phyloP scores from a whole-genome alignment of 2,113 vertebrate species.

The Cheirogaleus medius region DNA sequence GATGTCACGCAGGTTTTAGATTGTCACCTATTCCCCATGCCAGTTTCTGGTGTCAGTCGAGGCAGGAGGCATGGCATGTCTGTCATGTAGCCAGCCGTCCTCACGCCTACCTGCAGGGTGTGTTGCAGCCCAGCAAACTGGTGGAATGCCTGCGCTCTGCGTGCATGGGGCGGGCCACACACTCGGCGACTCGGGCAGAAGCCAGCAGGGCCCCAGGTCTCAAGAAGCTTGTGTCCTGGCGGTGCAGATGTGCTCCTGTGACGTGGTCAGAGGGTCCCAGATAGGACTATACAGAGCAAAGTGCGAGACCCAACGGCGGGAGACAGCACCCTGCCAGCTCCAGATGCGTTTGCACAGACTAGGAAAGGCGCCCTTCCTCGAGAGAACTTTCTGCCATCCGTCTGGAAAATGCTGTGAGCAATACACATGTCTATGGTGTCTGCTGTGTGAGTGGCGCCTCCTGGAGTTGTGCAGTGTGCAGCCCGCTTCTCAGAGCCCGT shows the following conservation, averaged over 20 bases:
- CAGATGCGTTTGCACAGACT: neutral
- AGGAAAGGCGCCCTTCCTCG: neutral
- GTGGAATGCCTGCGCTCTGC: neutral
- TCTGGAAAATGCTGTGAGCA: neutral
- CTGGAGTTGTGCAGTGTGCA: neutral
- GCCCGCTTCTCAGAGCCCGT: neutral
- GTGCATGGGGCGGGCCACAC: fast-evolving
- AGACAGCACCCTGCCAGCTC: neutral
- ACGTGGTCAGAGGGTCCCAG: neutral
- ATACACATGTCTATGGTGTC: fast-evolving
- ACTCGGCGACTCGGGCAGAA: neutral
- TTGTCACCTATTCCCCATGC: neutral
- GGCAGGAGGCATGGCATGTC: neutral
- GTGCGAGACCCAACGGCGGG: no score
- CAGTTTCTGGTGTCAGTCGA: fast-evolving
- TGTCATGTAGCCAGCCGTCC: neutral
- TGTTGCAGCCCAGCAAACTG: neutral
- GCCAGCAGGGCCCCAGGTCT: neutral
- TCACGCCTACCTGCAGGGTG: neutral
- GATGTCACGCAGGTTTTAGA: neutral
- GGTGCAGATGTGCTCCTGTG: neutral
- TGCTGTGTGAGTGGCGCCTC: neutral
- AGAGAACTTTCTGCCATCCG: neutral
- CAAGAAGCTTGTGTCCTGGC: neutral
- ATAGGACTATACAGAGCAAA: neutral